phyloP scores from a whole-genome alignment of 2,113 vertebrate species.

The Platysternon megacephalum region DNA sequence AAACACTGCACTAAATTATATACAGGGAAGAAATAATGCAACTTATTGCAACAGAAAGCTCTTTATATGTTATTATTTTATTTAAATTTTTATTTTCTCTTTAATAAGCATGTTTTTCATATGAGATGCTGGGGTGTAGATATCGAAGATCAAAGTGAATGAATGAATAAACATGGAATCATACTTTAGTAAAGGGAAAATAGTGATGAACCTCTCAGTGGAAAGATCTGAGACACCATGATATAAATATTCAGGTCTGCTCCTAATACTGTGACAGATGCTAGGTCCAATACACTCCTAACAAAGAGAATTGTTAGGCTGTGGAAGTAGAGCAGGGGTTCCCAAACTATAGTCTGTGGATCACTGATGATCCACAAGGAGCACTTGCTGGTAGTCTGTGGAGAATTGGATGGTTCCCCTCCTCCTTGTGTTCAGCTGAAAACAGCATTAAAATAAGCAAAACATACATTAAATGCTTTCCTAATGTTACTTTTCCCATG shows the following conservation, averaged over 20 bases:
- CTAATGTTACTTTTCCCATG: neutral
- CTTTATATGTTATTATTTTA: constrained; percentile 68
- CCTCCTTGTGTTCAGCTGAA: neutral
- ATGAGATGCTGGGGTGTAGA: constrained; percentile 47
- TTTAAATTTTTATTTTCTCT: constrained; percentile 69
- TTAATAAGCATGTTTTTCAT: constrained; percentile 60
- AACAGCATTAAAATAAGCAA: neutral
- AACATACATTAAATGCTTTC: neutral
- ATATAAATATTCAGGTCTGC: constrained; percentile 40
- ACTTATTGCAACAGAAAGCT: constrained; percentile 67
- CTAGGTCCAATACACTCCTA: neutral
- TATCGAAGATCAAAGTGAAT: constrained; percentile 45
- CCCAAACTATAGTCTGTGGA: neutral
- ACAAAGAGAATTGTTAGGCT: neutral
- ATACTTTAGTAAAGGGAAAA: constrained; percentile 27
- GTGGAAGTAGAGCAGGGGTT: neutral
- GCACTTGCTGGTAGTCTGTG: neutral
- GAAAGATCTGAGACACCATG: constrained; percentile 48
- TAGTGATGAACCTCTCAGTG: constrained; percentile 34
- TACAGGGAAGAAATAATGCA: constrained; percentile 72
- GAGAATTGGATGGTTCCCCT: neutral
- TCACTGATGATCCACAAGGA: neutral
- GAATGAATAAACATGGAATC: neutral
- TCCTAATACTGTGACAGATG: neutral
- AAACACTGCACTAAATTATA: constrained; percentile 72